Conservation (phyloP, 2,113 vertebrate species). For the Cacatua alba region DNA sequence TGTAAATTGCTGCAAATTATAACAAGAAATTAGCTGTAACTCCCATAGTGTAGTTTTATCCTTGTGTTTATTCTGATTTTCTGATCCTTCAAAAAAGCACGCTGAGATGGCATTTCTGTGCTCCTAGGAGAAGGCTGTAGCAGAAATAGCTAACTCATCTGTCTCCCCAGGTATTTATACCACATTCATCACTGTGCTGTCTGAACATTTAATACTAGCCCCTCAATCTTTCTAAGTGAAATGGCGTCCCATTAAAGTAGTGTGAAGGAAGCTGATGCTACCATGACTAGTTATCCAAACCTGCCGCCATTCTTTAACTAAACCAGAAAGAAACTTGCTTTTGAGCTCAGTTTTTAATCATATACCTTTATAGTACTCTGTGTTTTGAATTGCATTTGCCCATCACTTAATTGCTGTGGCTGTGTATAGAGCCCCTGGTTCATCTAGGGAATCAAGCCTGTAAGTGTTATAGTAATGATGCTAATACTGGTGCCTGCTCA, state of each 20-base stretch:
- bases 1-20: constrained; percentile 57
- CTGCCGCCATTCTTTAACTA: not conserved
- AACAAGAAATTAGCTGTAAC: constrained; percentile 53
- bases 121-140: constrained; percentile 36
- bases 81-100: constrained; percentile 22
- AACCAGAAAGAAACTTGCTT: constrained; percentile 10
- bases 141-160: constrained; percentile 55
- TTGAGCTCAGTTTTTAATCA: not conserved
- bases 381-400: not conserved
- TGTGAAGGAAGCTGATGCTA: constrained; percentile 18
- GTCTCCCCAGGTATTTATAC: constrained; percentile 55
- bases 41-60: constrained; percentile 46
- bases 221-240: constrained; percentile 13
- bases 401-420: not conserved
- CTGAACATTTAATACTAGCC: constrained; percentile 8
- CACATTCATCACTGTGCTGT: not conserved
- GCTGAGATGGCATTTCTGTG: constrained; percentile 50
- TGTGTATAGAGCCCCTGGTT: not conserved
- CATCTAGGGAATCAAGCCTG: not conserved
- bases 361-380: not conserved
- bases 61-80: constrained; percentile 40
- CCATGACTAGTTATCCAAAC: not conserved
- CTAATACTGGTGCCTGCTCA: not conserved
- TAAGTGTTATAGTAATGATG: not conserved
- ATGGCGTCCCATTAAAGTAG: not conserved